Evolutionary conservation across 2,888 invertebrate species (phyloP).

Genomic region (Xanthorhoe designata): DNA sequence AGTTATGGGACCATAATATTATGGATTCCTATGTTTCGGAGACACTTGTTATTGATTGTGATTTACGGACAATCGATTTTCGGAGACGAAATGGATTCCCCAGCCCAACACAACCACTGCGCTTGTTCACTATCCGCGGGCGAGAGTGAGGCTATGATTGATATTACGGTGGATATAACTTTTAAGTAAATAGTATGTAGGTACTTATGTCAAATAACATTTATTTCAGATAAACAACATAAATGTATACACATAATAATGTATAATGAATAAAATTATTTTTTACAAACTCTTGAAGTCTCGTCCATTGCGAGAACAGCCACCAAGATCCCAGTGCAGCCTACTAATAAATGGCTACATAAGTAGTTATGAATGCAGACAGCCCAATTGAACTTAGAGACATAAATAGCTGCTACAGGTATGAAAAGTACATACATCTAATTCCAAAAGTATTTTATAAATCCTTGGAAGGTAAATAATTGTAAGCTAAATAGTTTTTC

Average conservation of each 20-base stretch:
- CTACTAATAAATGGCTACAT: conserved; percentile 60
- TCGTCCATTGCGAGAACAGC: conserved; percentile 73
- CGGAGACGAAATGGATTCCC: no score
- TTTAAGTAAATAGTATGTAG: no score
- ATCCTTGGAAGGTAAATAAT: conserved; percentile 6
- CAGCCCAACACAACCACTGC: no score
- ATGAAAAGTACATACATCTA: conserved; percentile 2
- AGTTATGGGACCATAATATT: no score
- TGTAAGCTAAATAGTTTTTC: not conserved
- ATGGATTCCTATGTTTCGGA: no score
- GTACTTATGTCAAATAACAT: conserved; percentile 75
- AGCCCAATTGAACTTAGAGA: conserved; percentile 59
- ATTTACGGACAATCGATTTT: no score
- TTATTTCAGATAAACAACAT: conserved; percentile 83
- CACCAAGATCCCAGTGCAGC: conserved; percentile 73
- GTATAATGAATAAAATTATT: conserved; percentile 77
- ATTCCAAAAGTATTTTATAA: conserved; percentile 5
- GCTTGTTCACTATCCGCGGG: no score
- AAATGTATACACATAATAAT: conserved; percentile 75
- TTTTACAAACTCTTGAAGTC: conserved; percentile 75
- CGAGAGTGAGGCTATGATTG: no score
- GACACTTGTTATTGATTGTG: no score
- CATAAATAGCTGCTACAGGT: conserved; percentile 39
- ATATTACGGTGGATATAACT: no score
- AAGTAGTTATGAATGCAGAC: conserved; percentile 62